A percentile compares a stretch with the other conserved stretches of the same genome.
Evolutionary conservation across 2,888 invertebrate genomes (phyloP).

Genomic region (Enchytraeus crypticus): DNA sequence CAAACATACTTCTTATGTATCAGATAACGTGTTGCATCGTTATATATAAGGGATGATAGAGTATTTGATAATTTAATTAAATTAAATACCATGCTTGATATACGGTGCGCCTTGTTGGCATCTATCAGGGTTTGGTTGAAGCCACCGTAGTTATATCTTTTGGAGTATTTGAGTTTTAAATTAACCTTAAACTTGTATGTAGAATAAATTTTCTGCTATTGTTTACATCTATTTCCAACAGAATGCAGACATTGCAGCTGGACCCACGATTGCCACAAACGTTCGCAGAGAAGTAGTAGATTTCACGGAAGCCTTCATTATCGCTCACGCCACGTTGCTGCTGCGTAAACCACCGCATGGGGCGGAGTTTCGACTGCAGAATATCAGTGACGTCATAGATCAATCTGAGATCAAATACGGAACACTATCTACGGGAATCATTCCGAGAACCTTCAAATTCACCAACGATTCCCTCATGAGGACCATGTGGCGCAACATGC

Average conservation of each 20-base stretch:
- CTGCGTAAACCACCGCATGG: slow-evolving; percentile 3
- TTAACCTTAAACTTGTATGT: no score
- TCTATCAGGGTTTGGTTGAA: no score
- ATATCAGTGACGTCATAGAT: slow-evolving; percentile 8
- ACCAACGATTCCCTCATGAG: slow-evolving; percentile 17
- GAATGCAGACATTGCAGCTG: slow-evolving; percentile 16
- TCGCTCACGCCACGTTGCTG: slow-evolving; percentile 9
- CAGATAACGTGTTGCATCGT: no score
- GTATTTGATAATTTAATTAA: no score
- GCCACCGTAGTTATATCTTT: no score
- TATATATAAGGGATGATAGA: no score
- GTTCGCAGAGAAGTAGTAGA: slow-evolving; percentile 12
- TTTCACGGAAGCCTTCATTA: slow-evolving; percentile 18
- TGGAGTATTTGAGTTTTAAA: no score
- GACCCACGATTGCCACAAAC: slow-evolving; percentile 10
- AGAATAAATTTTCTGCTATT: no score
- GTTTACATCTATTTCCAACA: no score
- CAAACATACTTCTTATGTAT: no score
- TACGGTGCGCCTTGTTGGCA: no score
- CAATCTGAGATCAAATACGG: slow-evolving; percentile 18
- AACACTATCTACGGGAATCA: slow-evolving; percentile 22
- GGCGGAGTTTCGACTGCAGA: background rate
- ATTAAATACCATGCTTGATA: no score
- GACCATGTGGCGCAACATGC: slow-evolving; percentile 19
- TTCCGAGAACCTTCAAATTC: slow-evolving; percentile 15